phyloP scores from a whole-genome alignment of 2,888 invertebrate genomes.

The Polymixis lichenea region DNA sequence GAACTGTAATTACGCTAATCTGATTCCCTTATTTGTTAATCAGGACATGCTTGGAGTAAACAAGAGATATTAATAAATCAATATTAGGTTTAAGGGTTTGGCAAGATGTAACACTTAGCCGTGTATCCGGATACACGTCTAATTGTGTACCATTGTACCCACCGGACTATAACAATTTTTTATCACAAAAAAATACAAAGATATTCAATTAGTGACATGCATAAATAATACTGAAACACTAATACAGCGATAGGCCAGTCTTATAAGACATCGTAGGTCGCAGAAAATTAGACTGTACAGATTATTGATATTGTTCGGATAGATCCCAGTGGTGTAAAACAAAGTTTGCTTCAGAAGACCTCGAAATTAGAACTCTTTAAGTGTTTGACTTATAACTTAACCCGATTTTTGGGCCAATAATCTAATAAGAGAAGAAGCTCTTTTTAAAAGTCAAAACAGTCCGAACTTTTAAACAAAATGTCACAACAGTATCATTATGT shows the following conservation, averaged over 20 bases:
- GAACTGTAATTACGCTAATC: slow-evolving; percentile 44
- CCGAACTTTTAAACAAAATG: not conserved
- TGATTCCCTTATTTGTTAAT: slow-evolving; percentile 47
- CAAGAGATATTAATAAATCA: slow-evolving; percentile 25
- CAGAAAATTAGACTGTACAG: too few relatives aligned
- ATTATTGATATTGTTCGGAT: too few relatives aligned
- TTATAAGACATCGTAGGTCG: too few relatives aligned
- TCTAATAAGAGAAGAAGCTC: too few relatives aligned
- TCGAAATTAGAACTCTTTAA: too few relatives aligned
- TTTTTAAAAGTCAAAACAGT: too few relatives aligned
- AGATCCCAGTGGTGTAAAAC: too few relatives aligned
- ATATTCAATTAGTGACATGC: not conserved
- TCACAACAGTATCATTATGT: not conserved
- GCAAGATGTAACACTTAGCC: not conserved
- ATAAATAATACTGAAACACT: not conserved
- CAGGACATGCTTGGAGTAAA: slow-evolving; percentile 23
- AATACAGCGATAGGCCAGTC: not conserved
- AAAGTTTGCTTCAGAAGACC: too few relatives aligned
- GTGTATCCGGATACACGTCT: not conserved
- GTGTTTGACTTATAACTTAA: too few relatives aligned
- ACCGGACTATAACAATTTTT: too few relatives aligned
- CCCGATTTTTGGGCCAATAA: too few relatives aligned
- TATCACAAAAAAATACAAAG: too few relatives aligned
- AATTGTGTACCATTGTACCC: not conserved
- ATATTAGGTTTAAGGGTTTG: slow-evolving; percentile 1